Conservation (phyloP, 2,113 vertebrate genomes). For the Prochilodus magdalenae region DNA sequence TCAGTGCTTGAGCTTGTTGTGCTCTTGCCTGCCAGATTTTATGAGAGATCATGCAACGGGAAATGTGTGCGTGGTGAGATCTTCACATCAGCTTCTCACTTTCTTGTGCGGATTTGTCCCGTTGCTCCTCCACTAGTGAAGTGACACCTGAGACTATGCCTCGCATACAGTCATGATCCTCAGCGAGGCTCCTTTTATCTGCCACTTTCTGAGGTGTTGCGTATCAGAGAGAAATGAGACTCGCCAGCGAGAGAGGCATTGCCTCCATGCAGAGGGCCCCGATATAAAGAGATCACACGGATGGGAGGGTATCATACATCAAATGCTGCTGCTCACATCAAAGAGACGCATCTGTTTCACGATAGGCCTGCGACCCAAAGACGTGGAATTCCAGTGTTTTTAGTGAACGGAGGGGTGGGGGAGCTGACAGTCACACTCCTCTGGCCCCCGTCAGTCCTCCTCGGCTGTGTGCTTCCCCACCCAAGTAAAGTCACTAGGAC, state of each 20-base stretch:
- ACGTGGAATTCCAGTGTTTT: conserved; percentile 27
- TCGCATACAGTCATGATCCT: conserved; percentile 45
- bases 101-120: neutral
- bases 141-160: conserved; percentile 10
- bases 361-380: conserved; percentile 42
- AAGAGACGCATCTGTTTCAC: conserved; percentile 64
- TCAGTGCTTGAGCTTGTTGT: too few relatives aligned
- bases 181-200: conserved; percentile 34
- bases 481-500: conserved; percentile 24
- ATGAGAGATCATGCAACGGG: neutral
- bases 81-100: neutral
- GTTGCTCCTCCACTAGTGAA: neutral
- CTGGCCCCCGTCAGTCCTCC: neutral
- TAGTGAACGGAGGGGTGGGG: conserved; percentile 1
- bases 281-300: conserved; percentile 56
- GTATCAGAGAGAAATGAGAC: conserved; percentile 57
- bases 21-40: neutral
- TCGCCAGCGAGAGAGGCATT: conserved; percentile 37
- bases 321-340: conserved; percentile 64
- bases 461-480: neutral
- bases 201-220: conserved; percentile 28
- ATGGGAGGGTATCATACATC: conserved; percentile 62
- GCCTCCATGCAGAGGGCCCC: conserved; percentile 41
- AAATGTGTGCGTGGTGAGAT: neutral
- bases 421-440: conserved; percentile 25